A percentile compares a stretch with the other conserved stretches of the same genome.
Evolutionary conservation across 2,113 vertebrate genomes (phyloP).

Genomic region (Diadophis punctatus): DNA sequence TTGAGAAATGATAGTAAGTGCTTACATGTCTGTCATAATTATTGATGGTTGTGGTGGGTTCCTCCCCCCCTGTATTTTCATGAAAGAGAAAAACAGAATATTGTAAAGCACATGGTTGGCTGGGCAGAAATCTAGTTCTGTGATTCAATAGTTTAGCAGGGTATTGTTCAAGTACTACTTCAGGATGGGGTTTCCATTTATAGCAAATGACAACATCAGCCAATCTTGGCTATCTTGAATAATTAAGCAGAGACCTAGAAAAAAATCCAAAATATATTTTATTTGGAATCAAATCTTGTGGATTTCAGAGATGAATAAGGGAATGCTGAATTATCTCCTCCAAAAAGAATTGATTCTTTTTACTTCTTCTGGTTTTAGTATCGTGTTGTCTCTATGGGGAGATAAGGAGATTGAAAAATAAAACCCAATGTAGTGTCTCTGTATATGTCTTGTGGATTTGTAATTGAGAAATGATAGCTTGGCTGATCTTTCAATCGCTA

Average conservation of each 20-base stretch:
- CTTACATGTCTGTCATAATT: not conserved
- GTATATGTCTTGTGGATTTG: constrained; percentile 27
- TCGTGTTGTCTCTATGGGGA: not conserved
- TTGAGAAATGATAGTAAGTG: not conserved
- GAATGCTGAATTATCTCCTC: not conserved
- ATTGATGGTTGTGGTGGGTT: not conserved
- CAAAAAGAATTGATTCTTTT: not conserved
- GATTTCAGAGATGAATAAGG: not conserved
- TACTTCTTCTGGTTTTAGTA: not conserved
- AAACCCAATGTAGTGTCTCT: not conserved
- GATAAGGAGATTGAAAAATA: not conserved
- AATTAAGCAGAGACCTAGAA: not conserved
- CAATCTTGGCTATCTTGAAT: not conserved
- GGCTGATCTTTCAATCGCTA: not conserved
- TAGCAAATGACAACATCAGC: not conserved
- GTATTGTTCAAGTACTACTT: not conserved
- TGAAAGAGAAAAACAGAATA: not conserved
- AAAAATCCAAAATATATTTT: constrained; percentile 2
- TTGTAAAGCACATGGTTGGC: not conserved
- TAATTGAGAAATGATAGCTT: constrained; percentile 39
- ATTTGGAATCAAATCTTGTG: not conserved
- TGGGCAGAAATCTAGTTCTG: constrained; percentile 17
- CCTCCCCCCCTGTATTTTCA: not conserved
- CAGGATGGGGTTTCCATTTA: not conserved
- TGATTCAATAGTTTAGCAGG: constrained; percentile 4